Percentiles rank a stretch among this genome's conserved stretches.
phyloP scores from a whole-genome alignment of 2,113 vertebrate species.

The Alligator mississippiensis region DNA sequence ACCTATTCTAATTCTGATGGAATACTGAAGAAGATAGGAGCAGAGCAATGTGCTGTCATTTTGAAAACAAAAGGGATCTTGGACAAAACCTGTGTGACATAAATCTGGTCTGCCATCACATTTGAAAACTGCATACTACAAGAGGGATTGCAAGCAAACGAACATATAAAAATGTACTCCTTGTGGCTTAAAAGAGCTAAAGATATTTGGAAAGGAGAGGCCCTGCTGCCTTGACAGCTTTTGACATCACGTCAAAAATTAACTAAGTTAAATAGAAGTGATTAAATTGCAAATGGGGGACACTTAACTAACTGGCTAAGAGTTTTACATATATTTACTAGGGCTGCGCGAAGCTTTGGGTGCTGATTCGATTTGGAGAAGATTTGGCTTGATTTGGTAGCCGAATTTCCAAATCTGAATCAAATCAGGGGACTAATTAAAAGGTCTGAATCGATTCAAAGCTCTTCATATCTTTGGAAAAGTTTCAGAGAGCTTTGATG shows the following conservation, averaged over 20 bases:
- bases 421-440: no score
- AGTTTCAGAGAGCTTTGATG: no score
- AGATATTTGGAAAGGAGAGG: background rate
- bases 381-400: no score
- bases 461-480: no score
- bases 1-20: background rate
- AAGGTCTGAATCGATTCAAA: no score
- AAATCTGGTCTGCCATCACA: conserved; percentile 23
- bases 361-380: no score
- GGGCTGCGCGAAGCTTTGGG: no score
- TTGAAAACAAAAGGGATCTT: conserved; percentile 10
- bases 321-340: no score
- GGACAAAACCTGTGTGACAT: background rate
- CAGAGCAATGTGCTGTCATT: background rate
- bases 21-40: conserved; percentile 15
- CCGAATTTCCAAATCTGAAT: no score
- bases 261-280: background rate
- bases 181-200: background rate
- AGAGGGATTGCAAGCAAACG: conserved; percentile 2
- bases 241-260: background rate
- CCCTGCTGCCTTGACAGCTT: background rate
- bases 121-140: conserved; percentile 31
- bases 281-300: background rate
- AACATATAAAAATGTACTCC: background rate
- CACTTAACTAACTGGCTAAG: background rate